Evolutionary conservation across 2,797 vertebrate species (phyloP).

Genomic region (Falco berigora): DNA sequence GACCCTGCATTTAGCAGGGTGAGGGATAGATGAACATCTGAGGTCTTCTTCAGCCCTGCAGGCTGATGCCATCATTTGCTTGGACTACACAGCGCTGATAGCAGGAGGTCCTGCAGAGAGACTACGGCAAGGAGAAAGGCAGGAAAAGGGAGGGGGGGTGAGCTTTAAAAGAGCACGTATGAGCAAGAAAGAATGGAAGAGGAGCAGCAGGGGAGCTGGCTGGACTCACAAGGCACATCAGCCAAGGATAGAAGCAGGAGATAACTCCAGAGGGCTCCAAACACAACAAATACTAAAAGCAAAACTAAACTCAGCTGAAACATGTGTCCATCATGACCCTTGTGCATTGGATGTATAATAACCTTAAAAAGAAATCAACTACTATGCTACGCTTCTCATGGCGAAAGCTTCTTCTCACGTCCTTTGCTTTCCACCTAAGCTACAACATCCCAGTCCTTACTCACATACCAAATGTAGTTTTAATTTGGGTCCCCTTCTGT

Average conservation of each 20-base stretch:
- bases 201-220: background rate
- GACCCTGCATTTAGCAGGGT: background rate
- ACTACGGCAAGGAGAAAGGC: background rate
- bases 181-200: background rate
- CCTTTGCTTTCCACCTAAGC: background rate
- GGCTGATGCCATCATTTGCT: background rate
- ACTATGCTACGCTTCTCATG: background rate
- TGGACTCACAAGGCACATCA: background rate
- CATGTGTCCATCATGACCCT: background rate
- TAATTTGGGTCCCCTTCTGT: background rate
- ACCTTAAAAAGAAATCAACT: background rate
- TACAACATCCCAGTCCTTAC: background rate
- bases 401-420: background rate
- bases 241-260: background rate
- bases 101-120: background rate
- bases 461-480: background rate
- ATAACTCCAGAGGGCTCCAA: background rate
- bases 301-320: background rate
- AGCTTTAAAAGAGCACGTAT: background rate
- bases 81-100: background rate
- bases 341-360: background rate
- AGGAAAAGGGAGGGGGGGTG: background rate
- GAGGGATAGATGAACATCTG: background rate
- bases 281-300: background rate
- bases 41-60: background rate